These are phyloP conservation scores for Onychostoma macrolepis DNA, from an alignment of 2,113 vertebrate genomes.

Conservation along the genomic window DNA sequence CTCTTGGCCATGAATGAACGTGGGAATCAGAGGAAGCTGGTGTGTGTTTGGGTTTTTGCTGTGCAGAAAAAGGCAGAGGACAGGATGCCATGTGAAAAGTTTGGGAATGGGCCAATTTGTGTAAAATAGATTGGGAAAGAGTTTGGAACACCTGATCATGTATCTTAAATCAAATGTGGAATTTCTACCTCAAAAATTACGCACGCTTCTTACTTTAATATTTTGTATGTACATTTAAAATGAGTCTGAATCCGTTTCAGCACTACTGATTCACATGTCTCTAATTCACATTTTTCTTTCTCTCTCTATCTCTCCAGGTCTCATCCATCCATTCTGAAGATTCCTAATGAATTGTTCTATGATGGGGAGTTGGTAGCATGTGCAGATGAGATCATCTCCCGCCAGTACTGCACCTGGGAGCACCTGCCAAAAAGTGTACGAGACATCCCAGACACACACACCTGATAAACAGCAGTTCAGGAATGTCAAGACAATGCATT, in stretches of 20 bases:
- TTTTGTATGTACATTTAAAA: not conserved
- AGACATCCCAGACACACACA: constrained; percentile 21
- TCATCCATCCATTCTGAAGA: constrained; percentile 84
- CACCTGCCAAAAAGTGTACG: constrained; percentile 80
- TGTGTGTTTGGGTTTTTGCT: not conserved
- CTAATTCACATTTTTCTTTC: not conserved
- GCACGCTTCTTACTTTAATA: not conserved
- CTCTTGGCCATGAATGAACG: not conserved
- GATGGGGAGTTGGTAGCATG: constrained; percentile 79
- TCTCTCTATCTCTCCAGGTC: constrained; percentile 75
- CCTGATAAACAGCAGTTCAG: not conserved
- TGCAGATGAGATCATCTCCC: constrained; percentile 64
- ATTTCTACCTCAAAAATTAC: not conserved
- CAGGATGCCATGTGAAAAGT: not conserved
- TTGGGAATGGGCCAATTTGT: not conserved
- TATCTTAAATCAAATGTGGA: not conserved
- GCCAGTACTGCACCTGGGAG: constrained; percentile 83
- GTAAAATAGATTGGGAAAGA: not conserved
- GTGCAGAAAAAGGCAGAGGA: not conserved
- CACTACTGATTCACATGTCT: not conserved
- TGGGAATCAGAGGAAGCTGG: not conserved
- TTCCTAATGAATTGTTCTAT: constrained; percentile 90
- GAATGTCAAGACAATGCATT: not conserved
- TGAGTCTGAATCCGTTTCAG: not conserved
- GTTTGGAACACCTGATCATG: not conserved